Conservation (phyloP, 2,113 vertebrate species). For the Oreochromis spilurus region DNA sequence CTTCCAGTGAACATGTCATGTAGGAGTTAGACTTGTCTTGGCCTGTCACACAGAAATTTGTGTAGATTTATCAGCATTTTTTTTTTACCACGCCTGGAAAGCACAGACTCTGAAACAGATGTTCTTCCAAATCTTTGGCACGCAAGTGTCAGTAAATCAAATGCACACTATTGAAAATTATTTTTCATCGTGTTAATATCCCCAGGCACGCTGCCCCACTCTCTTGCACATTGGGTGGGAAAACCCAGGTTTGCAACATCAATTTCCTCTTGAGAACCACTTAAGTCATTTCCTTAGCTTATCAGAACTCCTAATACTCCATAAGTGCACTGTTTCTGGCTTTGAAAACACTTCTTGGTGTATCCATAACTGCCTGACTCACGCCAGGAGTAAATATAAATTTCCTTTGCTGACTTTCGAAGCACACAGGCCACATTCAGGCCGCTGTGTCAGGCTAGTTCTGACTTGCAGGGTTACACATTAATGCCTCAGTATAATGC, state of each 20-base stretch:
- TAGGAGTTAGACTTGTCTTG: not conserved
- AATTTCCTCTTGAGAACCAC: not conserved
- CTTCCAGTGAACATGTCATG: not conserved
- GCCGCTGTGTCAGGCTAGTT: not conserved
- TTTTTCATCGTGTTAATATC: not conserved
- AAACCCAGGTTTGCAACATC: not conserved
- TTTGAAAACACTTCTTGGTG: not conserved
- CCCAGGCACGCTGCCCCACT: not conserved
- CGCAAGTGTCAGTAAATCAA: not conserved
- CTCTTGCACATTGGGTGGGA: not conserved
- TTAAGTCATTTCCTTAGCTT: not conserved
- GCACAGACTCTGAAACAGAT: not conserved
- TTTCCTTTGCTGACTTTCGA: not conserved
- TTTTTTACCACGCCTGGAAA: not conserved
- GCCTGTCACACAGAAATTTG: not conserved
- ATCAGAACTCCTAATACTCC: not conserved
- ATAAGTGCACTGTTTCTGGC: not conserved
- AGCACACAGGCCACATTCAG: not conserved
- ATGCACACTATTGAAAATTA: not conserved
- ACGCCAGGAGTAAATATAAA: not conserved
- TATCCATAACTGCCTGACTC: not conserved
- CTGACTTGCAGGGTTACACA: conserved; percentile 10
- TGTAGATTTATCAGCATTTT: not conserved
- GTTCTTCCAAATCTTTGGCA: not conserved
- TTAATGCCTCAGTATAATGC: not conserved